Percentiles rank a stretch among this genome's conserved stretches.
phyloP scores from a whole-genome alignment of 2,888 invertebrate genomes.

The Meta bourneti region DNA sequence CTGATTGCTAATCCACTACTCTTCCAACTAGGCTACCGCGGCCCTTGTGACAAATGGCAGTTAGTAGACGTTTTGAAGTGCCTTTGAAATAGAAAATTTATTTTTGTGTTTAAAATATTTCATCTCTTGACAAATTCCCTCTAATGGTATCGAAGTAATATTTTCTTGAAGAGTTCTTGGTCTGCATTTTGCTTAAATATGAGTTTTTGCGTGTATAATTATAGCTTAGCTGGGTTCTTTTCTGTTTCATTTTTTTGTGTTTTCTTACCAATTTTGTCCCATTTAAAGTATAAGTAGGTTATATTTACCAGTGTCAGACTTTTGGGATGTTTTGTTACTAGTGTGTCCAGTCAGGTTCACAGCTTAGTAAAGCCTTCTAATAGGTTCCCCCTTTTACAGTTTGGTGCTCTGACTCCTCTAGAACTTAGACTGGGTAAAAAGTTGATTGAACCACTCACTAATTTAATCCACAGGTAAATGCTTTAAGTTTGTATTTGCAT shows the following conservation, averaged over 20 bases:
- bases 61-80: too few relatives aligned
- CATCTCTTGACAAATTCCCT: too few relatives aligned
- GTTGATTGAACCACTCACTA: constrained; percentile 99
- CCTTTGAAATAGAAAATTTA: too few relatives aligned
- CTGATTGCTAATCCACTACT: too few relatives aligned
- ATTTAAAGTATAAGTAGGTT: constrained; percentile 17
- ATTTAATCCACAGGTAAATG: constrained; percentile 99
- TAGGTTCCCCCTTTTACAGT: constrained; percentile 86
- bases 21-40: too few relatives aligned
- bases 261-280: neutral
- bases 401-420: constrained; percentile 99
- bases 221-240: constrained; percentile 36
- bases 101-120: too few relatives aligned
- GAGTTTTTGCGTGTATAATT: constrained; percentile 8
- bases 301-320: constrained; percentile 25
- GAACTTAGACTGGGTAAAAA: constrained; percentile 99
- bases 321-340: constrained; percentile 18
- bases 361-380: constrained; percentile 72
- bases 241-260: constrained; percentile 51
- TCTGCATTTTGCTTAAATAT: constrained; percentile 27
- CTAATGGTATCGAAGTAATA: too few relatives aligned
- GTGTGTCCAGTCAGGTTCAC: constrained; percentile 68
- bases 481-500: constrained; percentile 76
- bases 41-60: too few relatives aligned
- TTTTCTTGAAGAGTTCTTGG: neutral